Evolutionary conservation across 2,888 invertebrate species (phyloP).

Genomic region (Diogma glabrata): DNA sequence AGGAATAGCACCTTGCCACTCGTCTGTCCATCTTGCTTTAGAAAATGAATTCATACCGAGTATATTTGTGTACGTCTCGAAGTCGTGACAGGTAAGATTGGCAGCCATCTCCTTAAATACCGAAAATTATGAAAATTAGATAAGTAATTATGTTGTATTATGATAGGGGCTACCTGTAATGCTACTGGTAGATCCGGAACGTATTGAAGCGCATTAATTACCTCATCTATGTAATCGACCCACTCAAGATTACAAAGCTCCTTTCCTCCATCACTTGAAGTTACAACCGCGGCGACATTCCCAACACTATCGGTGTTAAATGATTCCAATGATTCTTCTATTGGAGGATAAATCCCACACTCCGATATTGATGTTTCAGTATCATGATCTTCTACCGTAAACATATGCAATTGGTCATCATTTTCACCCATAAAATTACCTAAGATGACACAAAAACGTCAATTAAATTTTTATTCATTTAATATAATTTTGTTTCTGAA

Average conservation of each 20-base stretch:
- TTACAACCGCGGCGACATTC: constrained; percentile 2
- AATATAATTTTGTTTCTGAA: too few relatives aligned
- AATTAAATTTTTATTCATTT: too few relatives aligned
- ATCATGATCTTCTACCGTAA: constrained; percentile 23
- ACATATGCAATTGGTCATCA: constrained; percentile 26
- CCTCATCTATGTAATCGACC: constrained; percentile 33
- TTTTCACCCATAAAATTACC: constrained; percentile 22
- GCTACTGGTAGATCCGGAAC: constrained; percentile 27
- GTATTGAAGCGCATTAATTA: constrained; percentile 33
- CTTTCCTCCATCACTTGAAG: constrained; percentile 23
- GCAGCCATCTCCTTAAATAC: constrained; percentile 31
- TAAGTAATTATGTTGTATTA: too few relatives aligned
- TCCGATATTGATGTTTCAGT: constrained; percentile 22
- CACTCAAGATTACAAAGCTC: constrained; percentile 27
- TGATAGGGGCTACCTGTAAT: constrained; percentile 26
- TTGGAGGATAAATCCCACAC: constrained; percentile 30
- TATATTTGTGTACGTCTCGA: constrained; percentile 27
- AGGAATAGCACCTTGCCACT: constrained; percentile 25
- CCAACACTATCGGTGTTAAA: constrained; percentile 27
- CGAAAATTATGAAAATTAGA: too few relatives aligned
- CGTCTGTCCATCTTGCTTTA: constrained; percentile 34
- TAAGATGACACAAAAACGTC: too few relatives aligned
- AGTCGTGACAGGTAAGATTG: constrained; percentile 34
- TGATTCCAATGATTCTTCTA: constrained; percentile 29
- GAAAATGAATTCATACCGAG: constrained; percentile 35